These are phyloP conservation scores for Phyllopteryx taeniolatus DNA, from an alignment of 2,113 vertebrate species.

Conservation along the genomic window DNA sequence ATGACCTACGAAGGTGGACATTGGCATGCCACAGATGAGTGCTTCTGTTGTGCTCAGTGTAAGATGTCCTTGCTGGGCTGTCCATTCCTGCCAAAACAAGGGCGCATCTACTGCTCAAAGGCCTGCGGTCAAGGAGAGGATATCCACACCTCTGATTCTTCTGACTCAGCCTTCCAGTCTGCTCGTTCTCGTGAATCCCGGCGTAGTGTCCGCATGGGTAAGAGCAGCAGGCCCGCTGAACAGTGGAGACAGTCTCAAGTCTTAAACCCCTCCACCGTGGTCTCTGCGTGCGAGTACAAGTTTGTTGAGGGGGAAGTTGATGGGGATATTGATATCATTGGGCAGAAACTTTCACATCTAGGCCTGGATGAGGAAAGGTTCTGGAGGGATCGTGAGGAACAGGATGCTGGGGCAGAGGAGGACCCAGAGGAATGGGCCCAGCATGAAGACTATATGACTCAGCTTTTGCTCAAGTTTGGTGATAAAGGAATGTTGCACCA, in stretches of 20 bases:
- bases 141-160: conserved; percentile 87
- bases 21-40: conserved; percentile 92
- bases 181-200: conserved; percentile 87
- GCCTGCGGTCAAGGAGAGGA: conserved; percentile 91
- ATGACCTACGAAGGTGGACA: conserved; percentile 96
- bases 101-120: conserved; percentile 93
- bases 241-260: conserved; percentile 88
- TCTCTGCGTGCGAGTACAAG: conserved; percentile 41
- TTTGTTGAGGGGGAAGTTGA: conserved; percentile 19
- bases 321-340: conserved; percentile 79
- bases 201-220: conserved; percentile 86
- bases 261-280: conserved; percentile 43
- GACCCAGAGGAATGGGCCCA: conserved; percentile 95
- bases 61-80: conserved; percentile 89
- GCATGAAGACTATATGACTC: conserved; percentile 97
- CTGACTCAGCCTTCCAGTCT: conserved; percentile 91
- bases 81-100: conserved; percentile 92
- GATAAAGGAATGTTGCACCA: conserved; percentile 87
- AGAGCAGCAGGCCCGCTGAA: conserved; percentile 85
- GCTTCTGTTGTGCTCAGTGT: conserved; percentile 93
- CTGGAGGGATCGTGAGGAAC: conserved; percentile 86
- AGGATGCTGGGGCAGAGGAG: conserved; percentile 78
- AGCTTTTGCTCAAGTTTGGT: conserved; percentile 91
- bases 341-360: conserved; percentile 81
- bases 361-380: conserved; percentile 81